These are phyloP conservation scores for Drosophila kurseongensis DNA, from an alignment of 1,140 invertebrate species.

Conservation along the genomic window DNA sequence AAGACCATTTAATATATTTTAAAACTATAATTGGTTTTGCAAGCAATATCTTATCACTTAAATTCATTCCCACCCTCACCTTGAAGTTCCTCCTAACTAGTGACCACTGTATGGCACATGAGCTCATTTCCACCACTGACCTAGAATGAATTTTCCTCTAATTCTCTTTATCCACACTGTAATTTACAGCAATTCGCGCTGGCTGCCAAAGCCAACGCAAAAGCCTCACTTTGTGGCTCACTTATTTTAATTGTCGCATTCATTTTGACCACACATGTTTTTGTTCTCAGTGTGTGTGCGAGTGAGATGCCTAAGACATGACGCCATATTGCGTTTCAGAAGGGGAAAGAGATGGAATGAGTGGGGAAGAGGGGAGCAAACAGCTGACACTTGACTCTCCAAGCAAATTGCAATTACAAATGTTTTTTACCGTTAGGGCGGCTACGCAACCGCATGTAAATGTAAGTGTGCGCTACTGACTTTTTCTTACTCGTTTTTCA, in stretches of 20 bases:
- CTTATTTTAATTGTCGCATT: constrained; percentile 70
- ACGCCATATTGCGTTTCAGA: constrained; percentile 67
- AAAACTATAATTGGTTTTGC: too few species aligned
- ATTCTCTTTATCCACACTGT: constrained; percentile 36
- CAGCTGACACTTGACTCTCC: constrained; percentile 70
- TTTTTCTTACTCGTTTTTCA: constrained; percentile 25
- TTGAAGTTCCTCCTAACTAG: not conserved
- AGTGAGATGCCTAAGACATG: constrained; percentile 56
- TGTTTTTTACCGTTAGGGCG: constrained; percentile 52
- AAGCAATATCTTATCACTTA: too few species aligned
- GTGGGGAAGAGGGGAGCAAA: constrained; percentile 14
- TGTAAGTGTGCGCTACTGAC: constrained; percentile 15
- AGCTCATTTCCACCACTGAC: constrained; percentile 61
- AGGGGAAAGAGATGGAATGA: not conserved
- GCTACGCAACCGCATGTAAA: constrained; percentile 12
- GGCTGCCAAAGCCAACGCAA: constrained; percentile 9
- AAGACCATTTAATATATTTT: too few species aligned
- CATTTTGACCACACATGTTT: constrained; percentile 29
- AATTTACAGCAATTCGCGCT: constrained; percentile 32
- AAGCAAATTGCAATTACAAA: constrained; percentile 60
- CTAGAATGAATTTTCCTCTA: constrained; percentile 46
- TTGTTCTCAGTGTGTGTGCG: constrained; percentile 24
- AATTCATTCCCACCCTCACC: not conserved
- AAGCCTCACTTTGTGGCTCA: constrained; percentile 42
- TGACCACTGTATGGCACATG: constrained; percentile 36